Base-by-base conservation (phyloP, 2,888 invertebrate genomes). In the Leucophenga maculata region DNA sequence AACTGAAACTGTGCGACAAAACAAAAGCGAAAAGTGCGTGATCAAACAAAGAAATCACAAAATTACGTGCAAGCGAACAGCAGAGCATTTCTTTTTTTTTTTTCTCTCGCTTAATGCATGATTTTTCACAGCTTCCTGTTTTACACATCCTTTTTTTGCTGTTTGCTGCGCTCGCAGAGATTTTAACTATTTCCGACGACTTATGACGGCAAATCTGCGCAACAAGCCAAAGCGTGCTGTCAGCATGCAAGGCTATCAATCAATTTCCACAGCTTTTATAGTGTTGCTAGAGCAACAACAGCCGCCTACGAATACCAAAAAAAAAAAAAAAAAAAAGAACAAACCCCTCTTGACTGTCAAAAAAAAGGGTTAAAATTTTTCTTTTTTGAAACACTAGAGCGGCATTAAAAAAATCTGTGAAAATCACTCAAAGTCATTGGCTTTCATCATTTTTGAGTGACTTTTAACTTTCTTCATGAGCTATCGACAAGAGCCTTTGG, bases 371-470 rank as follows among this genome's bases (percentile, higher is more conserved):
- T 44, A 46, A 32, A 32, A 46, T 20, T 9, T 18, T 39, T 18
- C 13, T 16, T 11, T 44, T 46, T 18, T 8, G 26, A 16, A 57
- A 57, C 3, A 16, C 54, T 16, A 3, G 20, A 62, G 26, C 26
- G 4, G 3, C 26, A 26, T 4, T n/a, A 62, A 13, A 22, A 50
- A 65, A 69, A 62, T 64, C 50, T 55, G 55, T 39, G 8, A 44
- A 69, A 69, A 69, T 69, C 52, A 50, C 65, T 65, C 65, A 60
- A 60, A 66, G 57, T 67, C 59, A 59, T 57, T 55, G 44, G 54
- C 66, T 66, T 71, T 71, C 75, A 73, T 72, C 70, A 69, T 64
- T 72, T 75, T 69, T 68, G 69, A 72, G 72, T 71, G 73, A 71
- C 72, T 72, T 74, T 69, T 68, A 67, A 68, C 67, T 60, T 60